phyloP scores from a whole-genome alignment of 2,888 invertebrate species.

The Eumacrocentrus americanus region DNA sequence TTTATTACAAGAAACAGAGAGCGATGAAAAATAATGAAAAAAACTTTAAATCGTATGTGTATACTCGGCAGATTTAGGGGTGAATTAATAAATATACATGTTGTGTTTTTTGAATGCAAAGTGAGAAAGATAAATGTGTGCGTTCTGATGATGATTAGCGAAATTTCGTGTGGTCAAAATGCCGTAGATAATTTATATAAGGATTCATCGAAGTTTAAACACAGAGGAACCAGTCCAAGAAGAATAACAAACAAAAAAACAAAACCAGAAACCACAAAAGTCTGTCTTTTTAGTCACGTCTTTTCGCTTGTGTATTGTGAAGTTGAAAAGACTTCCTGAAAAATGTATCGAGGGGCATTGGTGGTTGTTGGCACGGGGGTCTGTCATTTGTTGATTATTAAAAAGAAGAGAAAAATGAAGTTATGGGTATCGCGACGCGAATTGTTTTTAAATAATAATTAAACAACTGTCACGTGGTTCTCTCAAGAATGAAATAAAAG shows the following conservation, averaged over 20 bases:
- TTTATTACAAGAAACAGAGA: constrained; percentile 27
- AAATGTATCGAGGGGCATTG: constrained; percentile 31
- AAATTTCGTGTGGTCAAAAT: constrained; percentile 21
- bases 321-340: constrained; percentile 27
- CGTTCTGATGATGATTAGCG: neutral
- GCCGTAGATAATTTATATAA: constrained; percentile 20
- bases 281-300: constrained; percentile 29
- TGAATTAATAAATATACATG: neutral
- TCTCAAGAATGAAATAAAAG: neutral
- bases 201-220: constrained; percentile 4
- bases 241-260: neutral
- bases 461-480: too few relatives aligned
- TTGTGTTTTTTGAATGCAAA: constrained; percentile 28
- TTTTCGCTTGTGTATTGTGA: constrained; percentile 32
- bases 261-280: constrained; percentile 2
- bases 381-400: constrained; percentile 26
- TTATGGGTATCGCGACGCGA: neutral
- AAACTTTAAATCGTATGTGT: constrained; percentile 51
- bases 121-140: constrained; percentile 25
- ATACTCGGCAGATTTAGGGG: constrained; percentile 45
- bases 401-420: constrained; percentile 12
- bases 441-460: neutral
- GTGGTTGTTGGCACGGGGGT: constrained; percentile 31
- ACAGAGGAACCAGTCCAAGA: constrained; percentile 10
- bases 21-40: neutral